A percentile compares a stretch with the other conserved stretches of the same genome.
Evolutionary conservation across 1,140 invertebrate species (phyloP).

Genomic region (Drosophila rhopaloa): DNA sequence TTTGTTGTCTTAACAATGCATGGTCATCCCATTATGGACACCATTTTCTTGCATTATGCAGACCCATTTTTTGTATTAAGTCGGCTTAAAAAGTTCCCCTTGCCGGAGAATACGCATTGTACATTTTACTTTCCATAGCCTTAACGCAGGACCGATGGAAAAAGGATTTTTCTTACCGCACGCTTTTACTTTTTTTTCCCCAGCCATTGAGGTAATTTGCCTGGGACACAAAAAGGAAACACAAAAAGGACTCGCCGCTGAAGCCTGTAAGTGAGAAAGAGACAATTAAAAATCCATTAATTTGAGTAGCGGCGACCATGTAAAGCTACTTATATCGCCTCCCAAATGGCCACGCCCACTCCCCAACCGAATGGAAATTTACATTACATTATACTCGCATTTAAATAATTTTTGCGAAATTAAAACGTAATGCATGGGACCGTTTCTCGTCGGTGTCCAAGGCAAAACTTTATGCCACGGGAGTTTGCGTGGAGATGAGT

Average conservation of each 20-base stretch:
- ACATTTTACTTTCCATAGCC: slow-evolving; percentile 31
- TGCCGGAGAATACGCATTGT: slow-evolving; percentile 28
- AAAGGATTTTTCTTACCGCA: slow-evolving; percentile 21
- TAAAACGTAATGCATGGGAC: slow-evolving; percentile 75
- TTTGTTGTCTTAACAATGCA: slow-evolving; percentile 28
- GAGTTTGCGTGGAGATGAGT: slow-evolving; percentile 1
- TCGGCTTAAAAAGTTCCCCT: slow-evolving; percentile 4
- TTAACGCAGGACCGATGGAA: slow-evolving; percentile 22
- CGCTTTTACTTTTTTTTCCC: neutral
- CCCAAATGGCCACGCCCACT: slow-evolving; percentile 18
- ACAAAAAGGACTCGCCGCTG: slow-evolving; percentile 18
- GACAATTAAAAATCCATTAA: slow-evolving; percentile 84
- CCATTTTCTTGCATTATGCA: slow-evolving; percentile 33
- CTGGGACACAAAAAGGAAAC: slow-evolving; percentile 28
- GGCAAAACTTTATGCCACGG: slow-evolving; percentile 27
- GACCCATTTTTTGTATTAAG: slow-evolving; percentile 20
- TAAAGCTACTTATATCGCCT: slow-evolving; percentile 75
- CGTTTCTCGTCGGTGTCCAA: slow-evolving; percentile 21
- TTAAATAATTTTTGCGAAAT: slow-evolving; percentile 82
- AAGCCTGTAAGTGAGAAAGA: slow-evolving; percentile 76
- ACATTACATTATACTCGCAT: slow-evolving; percentile 81
- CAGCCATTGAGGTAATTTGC: slow-evolving; percentile 46
- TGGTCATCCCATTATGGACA: slow-evolving; percentile 36
- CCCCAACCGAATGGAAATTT: slow-evolving; percentile 68
- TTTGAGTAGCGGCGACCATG: slow-evolving; percentile 79